Conservation (phyloP, 2,113 vertebrate genomes). For the Heterotilapia buettikoferi region DNA sequence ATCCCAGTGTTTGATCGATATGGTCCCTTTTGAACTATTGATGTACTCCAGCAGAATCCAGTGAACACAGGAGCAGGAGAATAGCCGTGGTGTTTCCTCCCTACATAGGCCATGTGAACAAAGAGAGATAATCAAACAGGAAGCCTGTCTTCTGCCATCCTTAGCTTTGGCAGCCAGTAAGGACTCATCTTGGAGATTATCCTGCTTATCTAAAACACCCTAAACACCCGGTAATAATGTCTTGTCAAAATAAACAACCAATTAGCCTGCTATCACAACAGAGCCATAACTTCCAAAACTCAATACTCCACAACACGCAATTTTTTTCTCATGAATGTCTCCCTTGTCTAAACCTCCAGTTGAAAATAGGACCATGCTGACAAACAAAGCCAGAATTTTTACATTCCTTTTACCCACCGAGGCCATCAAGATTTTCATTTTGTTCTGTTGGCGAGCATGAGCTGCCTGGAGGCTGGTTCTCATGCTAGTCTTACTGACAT, state of each 20-base stretch:
- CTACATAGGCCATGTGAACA: constrained; percentile 43
- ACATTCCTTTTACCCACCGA: background rate
- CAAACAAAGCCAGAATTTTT: background rate
- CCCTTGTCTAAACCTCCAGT: background rate
- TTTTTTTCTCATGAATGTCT: background rate
- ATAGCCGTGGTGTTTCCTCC: background rate
- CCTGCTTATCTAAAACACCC: constrained; percentile 19
- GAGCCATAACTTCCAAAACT: background rate
- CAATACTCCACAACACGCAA: background rate
- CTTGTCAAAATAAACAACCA: constrained; percentile 48
- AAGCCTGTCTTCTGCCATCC: constrained; percentile 27
- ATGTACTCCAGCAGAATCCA: constrained; percentile 21
- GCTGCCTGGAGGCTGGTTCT: constrained; percentile 21
- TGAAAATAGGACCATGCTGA: background rate
- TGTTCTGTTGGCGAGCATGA: background rate
- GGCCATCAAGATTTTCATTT: background rate
- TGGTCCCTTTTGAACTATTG: constrained; percentile 48
- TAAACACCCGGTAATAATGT: constrained; percentile 33
- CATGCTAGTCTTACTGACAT: constrained; percentile 63
- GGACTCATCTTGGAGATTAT: constrained; percentile 28
- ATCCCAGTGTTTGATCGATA: constrained; percentile 53
- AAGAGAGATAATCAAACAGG: constrained; percentile 59
- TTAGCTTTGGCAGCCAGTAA: constrained; percentile 4
- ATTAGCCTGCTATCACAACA: background rate
- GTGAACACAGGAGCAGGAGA: constrained; percentile 9